phyloP scores from a whole-genome alignment of 2,797 vertebrate species.

The Lycodopsis pacificus region DNA sequence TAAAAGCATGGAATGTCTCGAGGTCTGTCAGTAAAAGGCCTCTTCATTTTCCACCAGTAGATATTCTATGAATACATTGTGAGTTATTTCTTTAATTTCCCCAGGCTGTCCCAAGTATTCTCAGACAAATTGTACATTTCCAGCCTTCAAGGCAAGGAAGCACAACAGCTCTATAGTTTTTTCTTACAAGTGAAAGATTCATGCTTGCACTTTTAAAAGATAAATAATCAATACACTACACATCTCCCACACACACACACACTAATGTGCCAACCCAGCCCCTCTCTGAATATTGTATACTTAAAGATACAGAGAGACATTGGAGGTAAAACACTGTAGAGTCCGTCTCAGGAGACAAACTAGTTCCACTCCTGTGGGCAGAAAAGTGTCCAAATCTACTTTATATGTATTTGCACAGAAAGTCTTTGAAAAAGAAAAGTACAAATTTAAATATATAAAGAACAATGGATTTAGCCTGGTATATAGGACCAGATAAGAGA shows the following conservation, averaged over 20 bases:
- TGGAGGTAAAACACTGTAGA: constrained; percentile 22
- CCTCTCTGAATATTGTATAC: constrained; percentile 35
- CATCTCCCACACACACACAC: constrained; percentile 19
- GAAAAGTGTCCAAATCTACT: constrained; percentile 14
- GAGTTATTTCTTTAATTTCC: constrained; percentile 64
- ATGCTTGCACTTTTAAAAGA: constrained; percentile 46
- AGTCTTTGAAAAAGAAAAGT: not conserved
- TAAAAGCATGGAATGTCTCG: constrained; percentile 16
- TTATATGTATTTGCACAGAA: not conserved
- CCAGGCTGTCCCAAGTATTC: constrained; percentile 18
- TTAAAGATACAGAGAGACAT: constrained; percentile 25
- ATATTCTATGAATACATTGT: constrained; percentile 26
- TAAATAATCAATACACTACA: constrained; percentile 44
- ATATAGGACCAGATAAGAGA: not conserved
- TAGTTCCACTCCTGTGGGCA: constrained; percentile 30
- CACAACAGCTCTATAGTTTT: constrained; percentile 14
- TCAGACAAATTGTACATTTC: constrained; percentile 26
- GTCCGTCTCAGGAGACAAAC: constrained; percentile 33
- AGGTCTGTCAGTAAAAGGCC: constrained; percentile 21
- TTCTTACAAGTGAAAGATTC: constrained; percentile 42
- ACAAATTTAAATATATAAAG: not conserved
- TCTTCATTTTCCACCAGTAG: constrained; percentile 26
- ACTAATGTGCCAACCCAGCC: constrained; percentile 4
- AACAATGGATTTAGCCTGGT: not conserved
- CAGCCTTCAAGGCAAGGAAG: constrained; percentile 39